Evolutionary conservation across 2,888 invertebrate genomes (phyloP), one percentile per base, ranked within the genome.

Genomic region (Diogma glabrata): DNA sequence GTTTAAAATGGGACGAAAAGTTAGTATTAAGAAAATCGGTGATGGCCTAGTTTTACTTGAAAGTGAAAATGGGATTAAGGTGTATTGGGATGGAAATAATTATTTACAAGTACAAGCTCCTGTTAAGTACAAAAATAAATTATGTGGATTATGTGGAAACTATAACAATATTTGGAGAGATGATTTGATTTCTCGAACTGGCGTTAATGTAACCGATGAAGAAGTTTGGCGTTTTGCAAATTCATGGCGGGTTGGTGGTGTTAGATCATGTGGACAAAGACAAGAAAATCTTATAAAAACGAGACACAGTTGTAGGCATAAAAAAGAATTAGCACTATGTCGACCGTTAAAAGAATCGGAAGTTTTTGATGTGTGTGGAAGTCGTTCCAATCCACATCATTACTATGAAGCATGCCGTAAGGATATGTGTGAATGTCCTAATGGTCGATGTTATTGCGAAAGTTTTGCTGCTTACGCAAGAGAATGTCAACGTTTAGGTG

Each of bases 71-170:
- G 93, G 92, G 1, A 73, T 95, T 20, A 83, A 84, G 62, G 75
- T 96, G 55, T 74, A 89, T 30, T 96, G 95, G 95, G 92, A 93
- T 63, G 93, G 94, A 2, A 86, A 86, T 59, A 91, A 92, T 60
- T 93, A 92, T 64, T 73, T 94, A 53, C 94, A 96, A 72, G 87
- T 91, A 12, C 86, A 90, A 4, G 80, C 81, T 61, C 77, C 80
- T 10, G 81, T 76, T 53, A 74, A 71, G 50, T 89, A 81, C 71
- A 87, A 82, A 66, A 79, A 77, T 52, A 80, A 80, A 60, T 67
- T 93, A 52, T 94, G 94, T 64, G 96, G 96, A 12, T 72, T 96
- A 16, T 96, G 96, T 64, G 96, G 96, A 1, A 95, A 95, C 66
- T 96, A 87, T 70, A 96, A 95, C 69, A 84, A 84, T 45, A 75